phyloP scores from a whole-genome alignment of 2,888 invertebrate species.

The Diplazon laetatorius region DNA sequence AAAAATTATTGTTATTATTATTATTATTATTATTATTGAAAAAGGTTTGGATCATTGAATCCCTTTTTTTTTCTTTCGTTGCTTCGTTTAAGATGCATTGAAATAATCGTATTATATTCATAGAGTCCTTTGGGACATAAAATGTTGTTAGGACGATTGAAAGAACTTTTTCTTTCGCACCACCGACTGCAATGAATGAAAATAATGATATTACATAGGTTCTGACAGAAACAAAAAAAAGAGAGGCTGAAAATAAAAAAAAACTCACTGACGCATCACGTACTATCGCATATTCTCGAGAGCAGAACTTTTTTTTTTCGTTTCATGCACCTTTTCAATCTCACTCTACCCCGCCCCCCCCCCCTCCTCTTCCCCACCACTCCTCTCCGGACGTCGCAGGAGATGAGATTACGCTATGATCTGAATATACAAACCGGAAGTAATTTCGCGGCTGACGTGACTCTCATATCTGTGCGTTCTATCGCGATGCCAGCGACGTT shows the following conservation, averaged over 20 bases:
- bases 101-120: no score
- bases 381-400: constrained; percentile 17
- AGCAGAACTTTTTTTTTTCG: constrained; percentile 1
- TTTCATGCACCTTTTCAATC: constrained; percentile 10
- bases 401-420: constrained; percentile 59
- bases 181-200: constrained; percentile 7
- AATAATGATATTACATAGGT: constrained; percentile 8
- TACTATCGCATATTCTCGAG: constrained; percentile 10
- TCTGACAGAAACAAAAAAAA: no score
- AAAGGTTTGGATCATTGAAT: no score
- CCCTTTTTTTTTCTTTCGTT: no score
- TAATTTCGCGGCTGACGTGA: constrained; percentile 60
- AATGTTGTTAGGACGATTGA: neutral
- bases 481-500: constrained; percentile 35
- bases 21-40: no score
- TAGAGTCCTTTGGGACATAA: no score
- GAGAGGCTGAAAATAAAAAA: neutral
- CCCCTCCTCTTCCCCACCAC: neutral
- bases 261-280: constrained; percentile 23
- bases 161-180: constrained; percentile 12
- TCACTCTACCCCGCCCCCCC: neutral
- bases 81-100: no score
- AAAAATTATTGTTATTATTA: no score
- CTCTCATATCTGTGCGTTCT: constrained; percentile 49
- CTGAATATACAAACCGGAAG: constrained; percentile 60